Base-by-base conservation (phyloP, 2,888 invertebrate species). In the Stomorhina lunata region DNA sequence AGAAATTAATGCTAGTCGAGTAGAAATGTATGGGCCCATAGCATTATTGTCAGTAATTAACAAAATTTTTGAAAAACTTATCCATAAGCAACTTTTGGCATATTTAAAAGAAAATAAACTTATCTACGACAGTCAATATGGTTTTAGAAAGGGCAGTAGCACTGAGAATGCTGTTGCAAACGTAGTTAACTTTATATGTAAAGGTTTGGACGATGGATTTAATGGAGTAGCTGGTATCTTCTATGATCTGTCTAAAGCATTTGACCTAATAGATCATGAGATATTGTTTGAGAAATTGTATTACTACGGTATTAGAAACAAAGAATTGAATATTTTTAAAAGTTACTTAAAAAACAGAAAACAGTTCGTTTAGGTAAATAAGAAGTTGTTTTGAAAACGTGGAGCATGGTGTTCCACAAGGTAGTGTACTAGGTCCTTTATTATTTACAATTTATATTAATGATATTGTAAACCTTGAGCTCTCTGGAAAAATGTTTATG, bases 101-200 rank as follows among this genome's bases (percentile, higher is more conserved):
- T n/a, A n/a, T n/a, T n/a, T n/a, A n/a, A n/a, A n/a, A n/a, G n/a
- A n/a, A n/a, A n/a, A n/a, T n/a, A n/a, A n/a, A n/a, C n/a, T n/a
- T n/a, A n/a, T n/a, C 10, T 32, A 66, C 22, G n/a, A 22, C n/a
- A n/a, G n/a, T n/a, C n/a, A n/a, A n/a, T n/a, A n/a, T n/a, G n/a
- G n/a, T n/a, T n/a, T n/a, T n/a, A n/a, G n/a, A n/a, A n/a, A n/a
- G n/a, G n/a, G n/a, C n/a, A n/a, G n/a, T n/a, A n/a, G n/a, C n/a
- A n/a, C 9, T 34, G 20, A 20, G 3, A 34, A 37, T 10, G 17
- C 22, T 12, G 20, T 53, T 12, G 12, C n/a, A 9, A 37, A 59
- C 37, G 37, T 63, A 7, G 25, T 63, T 17, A 63, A 63, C 7
- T 43, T 15, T 7, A 63, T 43, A n/a, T 63, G 63, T 43, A 63